Evolutionary conservation across 2,888 invertebrate species (phyloP).

Genomic region (Drosophila algonquin): DNA sequence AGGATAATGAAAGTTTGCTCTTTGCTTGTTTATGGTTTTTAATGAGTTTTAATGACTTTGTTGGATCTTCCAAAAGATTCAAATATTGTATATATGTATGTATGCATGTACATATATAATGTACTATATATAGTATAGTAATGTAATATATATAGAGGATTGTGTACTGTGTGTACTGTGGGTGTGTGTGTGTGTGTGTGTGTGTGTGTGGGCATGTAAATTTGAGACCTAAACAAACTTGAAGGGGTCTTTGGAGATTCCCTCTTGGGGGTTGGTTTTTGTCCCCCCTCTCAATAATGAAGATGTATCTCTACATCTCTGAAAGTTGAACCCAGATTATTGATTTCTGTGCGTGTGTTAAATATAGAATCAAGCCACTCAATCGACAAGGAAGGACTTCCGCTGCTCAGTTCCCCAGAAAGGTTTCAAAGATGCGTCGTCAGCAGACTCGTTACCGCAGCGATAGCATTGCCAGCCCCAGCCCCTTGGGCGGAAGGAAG

Average conservation of each 20-base stretch:
- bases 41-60: constrained; percentile 63
- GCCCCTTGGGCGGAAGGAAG: constrained; percentile 50
- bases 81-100: neutral
- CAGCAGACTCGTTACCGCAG: constrained; percentile 73
- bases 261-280: constrained; percentile 14
- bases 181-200: constrained; percentile 14
- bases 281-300: constrained; percentile 36
- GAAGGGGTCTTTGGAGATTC: constrained; percentile 9
- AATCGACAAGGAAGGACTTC: constrained; percentile 30
- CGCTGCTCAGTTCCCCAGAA: neutral
- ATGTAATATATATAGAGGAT: neutral
- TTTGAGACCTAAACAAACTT: constrained; percentile 31
- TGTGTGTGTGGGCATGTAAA: neutral
- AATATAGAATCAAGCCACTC: constrained; percentile 53
- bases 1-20: constrained; percentile 38
- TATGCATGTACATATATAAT: neutral
- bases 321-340: constrained; percentile 37
- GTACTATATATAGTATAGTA: neutral
- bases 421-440: constrained; percentile 69
- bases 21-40: constrained; percentile 65
- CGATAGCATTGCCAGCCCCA: constrained; percentile 65
- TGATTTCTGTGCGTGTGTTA: constrained; percentile 45
- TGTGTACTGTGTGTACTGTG: neutral
- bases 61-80: neutral
- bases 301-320: constrained; percentile 25